A percentile compares a stretch with the other conserved stretches of the same genome.
These are phyloP conservation scores for Sula dactylatra DNA, from an alignment of 2,113 vertebrate species.

Conservation along the genomic window DNA sequence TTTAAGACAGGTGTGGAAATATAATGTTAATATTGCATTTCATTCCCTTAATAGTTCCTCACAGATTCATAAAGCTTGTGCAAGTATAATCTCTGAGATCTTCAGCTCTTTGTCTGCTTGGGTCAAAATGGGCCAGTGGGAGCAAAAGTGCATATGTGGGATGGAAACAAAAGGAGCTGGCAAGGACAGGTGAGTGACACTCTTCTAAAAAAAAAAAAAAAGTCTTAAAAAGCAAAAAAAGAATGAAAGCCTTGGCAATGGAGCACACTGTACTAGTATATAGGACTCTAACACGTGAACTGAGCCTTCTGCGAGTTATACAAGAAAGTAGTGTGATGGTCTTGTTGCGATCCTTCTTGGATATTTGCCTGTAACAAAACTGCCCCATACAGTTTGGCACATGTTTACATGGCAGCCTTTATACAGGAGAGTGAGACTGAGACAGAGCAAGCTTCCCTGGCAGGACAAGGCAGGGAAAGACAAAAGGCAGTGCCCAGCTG, in stretches of 20 bases:
- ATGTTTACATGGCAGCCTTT: neutral
- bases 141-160: accelerated
- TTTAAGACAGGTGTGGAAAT: neutral
- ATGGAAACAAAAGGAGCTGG: neutral
- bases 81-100: neutral
- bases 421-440: neutral
- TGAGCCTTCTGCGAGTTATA: neutral
- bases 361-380: neutral
- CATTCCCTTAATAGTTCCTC: neutral
- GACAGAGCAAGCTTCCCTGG: neutral
- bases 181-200: neutral
- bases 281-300: neutral
- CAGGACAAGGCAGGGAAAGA: neutral
- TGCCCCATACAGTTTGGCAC: neutral
- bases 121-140: neutral
- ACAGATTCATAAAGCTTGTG: neutral
- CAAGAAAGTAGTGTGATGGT: neutral
- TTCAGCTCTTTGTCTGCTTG: neutral
- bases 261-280: no score
- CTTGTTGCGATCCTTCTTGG: neutral
- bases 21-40: neutral
- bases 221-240: neutral
- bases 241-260: neutral
- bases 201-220: neutral
- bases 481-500: neutral